A percentile compares a stretch with the other conserved stretches of the same genome.
Evolutionary conservation across 2,113 vertebrate species (phyloP).

Genomic region (Crocuta crocuta): DNA sequence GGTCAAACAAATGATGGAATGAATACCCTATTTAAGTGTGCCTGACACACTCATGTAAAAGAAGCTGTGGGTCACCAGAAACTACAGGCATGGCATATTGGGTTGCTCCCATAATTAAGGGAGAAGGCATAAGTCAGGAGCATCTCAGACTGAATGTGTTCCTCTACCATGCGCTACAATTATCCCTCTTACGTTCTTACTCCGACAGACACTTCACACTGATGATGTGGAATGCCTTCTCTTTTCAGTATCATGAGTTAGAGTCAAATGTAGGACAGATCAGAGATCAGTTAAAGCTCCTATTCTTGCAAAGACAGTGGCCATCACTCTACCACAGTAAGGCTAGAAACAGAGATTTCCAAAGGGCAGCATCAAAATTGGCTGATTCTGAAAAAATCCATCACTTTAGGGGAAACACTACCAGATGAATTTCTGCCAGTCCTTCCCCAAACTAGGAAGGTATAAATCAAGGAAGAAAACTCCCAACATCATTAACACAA

Average conservation of each 20-base stretch:
- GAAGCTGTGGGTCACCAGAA: constrained; percentile 46
- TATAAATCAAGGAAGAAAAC: constrained; percentile 1
- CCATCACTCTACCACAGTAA: not conserved
- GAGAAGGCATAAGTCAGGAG: constrained; percentile 46
- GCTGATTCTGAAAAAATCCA: not conserved
- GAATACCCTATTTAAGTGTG: constrained; percentile 52
- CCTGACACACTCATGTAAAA: constrained; percentile 25
- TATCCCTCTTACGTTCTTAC: constrained; percentile 12
- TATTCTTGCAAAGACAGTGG: not conserved
- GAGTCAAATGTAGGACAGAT: not conserved
- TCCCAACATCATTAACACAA: not conserved
- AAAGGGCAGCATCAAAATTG: not conserved
- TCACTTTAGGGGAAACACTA: not conserved
- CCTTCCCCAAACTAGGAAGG: not conserved
- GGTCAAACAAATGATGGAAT: constrained; percentile 52
- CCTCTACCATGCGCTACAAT: constrained; percentile 42
- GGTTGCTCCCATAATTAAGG: constrained; percentile 67
- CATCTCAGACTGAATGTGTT: not conserved
- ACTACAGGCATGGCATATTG: constrained; percentile 11
- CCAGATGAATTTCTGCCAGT: not conserved
- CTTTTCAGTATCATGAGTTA: not conserved
- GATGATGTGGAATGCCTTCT: not conserved
- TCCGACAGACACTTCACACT: not conserved
- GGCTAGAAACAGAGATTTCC: not conserved
- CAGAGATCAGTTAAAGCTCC: not conserved